A percentile compares a stretch with the other conserved stretches of the same genome.
phyloP scores from a whole-genome alignment of 2,888 invertebrate genomes.

The Nomada fabriciana region DNA sequence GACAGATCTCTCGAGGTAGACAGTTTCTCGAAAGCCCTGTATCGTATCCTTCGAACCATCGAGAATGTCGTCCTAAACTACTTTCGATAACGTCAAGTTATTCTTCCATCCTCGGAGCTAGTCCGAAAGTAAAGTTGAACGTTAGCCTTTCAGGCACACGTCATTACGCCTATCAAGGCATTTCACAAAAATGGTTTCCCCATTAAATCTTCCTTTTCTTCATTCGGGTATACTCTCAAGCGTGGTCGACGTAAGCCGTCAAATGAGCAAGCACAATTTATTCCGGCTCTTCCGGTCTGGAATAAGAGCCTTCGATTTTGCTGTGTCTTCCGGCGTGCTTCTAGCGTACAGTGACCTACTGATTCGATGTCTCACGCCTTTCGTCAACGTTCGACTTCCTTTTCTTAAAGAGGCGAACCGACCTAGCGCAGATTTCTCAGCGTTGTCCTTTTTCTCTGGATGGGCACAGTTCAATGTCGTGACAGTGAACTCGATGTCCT shows the following conservation, averaged over 20 bases:
- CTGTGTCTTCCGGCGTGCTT: slow-evolving; percentile 80
- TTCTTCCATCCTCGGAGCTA: background rate
- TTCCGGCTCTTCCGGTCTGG: slow-evolving; percentile 82
- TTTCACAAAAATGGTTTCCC: background rate
- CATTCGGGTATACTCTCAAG: slow-evolving; percentile 83
- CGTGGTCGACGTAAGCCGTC: slow-evolving; percentile 82
- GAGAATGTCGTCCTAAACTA: background rate
- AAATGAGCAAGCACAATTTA: slow-evolving; percentile 82
- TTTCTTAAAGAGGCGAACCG: slow-evolving; percentile 85
- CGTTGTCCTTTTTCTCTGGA: slow-evolving; percentile 74
- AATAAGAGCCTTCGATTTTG: slow-evolving; percentile 78
- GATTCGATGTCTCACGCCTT: slow-evolving; percentile 86
- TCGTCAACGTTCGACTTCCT: slow-evolving; percentile 85
- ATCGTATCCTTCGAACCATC: background rate
- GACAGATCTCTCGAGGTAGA: background rate
- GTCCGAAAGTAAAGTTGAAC: background rate
- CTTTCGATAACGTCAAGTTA: background rate
- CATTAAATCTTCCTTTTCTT: background rate
- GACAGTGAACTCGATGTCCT: slow-evolving; percentile 95
- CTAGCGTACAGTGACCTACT: slow-evolving; percentile 86
- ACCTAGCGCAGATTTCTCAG: slow-evolving; percentile 76
- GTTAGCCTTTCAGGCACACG: background rate
- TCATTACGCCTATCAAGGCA: background rate
- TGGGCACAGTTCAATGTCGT: slow-evolving; percentile 92
- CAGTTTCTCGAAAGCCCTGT: background rate